These are phyloP conservation scores for Orchesella flavescens DNA, from an alignment of 2,888 invertebrate genomes.

Conservation along the genomic window DNA sequence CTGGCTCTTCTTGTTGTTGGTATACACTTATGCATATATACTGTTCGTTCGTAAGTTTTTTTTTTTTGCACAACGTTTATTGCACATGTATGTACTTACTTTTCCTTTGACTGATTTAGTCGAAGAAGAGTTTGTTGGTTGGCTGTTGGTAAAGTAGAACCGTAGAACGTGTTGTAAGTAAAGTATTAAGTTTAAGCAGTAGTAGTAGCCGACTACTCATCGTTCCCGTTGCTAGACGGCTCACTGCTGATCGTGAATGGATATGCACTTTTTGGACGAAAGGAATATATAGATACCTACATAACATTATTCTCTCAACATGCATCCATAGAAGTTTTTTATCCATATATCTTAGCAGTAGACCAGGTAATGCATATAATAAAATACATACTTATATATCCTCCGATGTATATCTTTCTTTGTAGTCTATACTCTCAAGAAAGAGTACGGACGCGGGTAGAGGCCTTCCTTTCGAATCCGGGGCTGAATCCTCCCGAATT, in stretches of 20 bases:
- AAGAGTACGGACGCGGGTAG: conserved; percentile 64
- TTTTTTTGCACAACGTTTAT: conserved; percentile 2
- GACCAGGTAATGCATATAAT: conserved; percentile 35
- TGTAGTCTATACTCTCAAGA: conserved; percentile 56
- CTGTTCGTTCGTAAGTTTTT: neutral
- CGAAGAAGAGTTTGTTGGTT: conserved; percentile 23
- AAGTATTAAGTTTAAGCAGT: neutral
- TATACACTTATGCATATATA: too few relatives aligned
- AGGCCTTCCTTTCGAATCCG: conserved; percentile 65
- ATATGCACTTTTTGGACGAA: conserved; percentile 39
- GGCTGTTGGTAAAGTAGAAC: conserved; percentile 1
- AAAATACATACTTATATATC: conserved; percentile 42
- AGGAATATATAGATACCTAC: conserved; percentile 15
- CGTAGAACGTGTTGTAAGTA: too few relatives aligned
- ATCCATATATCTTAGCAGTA: conserved; percentile 23
- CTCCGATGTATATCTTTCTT: conserved; percentile 61
- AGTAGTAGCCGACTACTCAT: conserved; percentile 4
- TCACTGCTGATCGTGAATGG: conserved; percentile 26
- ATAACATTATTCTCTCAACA: conserved; percentile 12
- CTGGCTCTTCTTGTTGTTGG: too few relatives aligned
- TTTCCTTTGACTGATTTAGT: neutral
- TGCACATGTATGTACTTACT: neutral
- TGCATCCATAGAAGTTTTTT: conserved; percentile 31
- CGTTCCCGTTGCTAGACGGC: conserved; percentile 54
- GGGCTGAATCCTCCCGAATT: conserved; percentile 65